Evolutionary conservation across 2,113 vertebrate genomes (phyloP).

Genomic region (Dicerorhinus sumatrensis): DNA sequence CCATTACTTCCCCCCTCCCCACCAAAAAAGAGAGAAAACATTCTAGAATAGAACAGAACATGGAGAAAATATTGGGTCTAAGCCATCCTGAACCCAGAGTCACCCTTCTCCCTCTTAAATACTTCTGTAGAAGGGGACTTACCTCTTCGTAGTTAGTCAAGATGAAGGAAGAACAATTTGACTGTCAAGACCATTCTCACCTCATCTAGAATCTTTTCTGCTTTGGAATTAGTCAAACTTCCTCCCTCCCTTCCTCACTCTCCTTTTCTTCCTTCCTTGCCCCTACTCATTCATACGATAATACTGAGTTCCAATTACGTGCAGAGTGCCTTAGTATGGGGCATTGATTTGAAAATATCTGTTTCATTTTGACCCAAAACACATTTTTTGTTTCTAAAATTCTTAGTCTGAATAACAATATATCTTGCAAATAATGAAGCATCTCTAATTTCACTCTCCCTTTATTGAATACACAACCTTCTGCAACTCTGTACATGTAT

Average conservation of each 20-base stretch:
- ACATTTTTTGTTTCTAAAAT: not conserved
- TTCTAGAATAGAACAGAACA: not conserved
- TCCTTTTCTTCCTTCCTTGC: not conserved
- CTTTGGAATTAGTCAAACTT: not conserved
- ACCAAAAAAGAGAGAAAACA: not conserved
- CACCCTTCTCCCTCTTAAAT: not conserved
- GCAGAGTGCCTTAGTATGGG: not conserved
- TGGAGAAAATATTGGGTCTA: not conserved
- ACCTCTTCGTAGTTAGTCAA: not conserved
- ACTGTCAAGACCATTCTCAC: no score
- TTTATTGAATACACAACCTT: not conserved
- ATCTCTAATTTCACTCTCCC: not conserved
- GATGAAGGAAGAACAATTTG: not conserved
- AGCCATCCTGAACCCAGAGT: not conserved
- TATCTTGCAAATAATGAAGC: not conserved
- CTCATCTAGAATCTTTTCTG: not conserved
- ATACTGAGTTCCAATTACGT: not conserved
- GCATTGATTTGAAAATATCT: not conserved
- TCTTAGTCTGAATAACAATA: not conserved
- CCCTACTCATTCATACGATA: not conserved
- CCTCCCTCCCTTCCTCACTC: not conserved
- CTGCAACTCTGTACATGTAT: accelerated
- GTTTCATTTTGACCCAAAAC: not conserved
- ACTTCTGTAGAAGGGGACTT: not conserved
- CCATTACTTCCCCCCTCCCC: no score